Conservation (phyloP, 1,140 invertebrate species). For the Subanguina moxae region DNA sequence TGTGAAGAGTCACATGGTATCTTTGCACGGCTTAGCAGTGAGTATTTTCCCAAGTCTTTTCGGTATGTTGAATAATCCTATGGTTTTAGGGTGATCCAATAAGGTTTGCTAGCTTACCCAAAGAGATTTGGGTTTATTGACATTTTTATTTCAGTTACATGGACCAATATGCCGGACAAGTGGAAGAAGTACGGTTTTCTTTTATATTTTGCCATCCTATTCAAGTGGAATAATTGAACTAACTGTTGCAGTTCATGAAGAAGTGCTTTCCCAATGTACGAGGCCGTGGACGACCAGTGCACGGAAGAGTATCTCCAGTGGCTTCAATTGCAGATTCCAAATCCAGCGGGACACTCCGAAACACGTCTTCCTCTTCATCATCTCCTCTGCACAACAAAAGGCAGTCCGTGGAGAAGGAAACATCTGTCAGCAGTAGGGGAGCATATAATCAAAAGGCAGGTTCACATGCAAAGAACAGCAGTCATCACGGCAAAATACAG, state of each 20-base stretch:
- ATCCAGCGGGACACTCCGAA: not conserved
- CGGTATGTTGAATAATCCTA: not conserved
- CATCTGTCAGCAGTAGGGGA: not conserved
- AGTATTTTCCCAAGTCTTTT: not conserved
- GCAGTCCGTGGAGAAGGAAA: not conserved
- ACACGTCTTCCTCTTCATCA: not conserved
- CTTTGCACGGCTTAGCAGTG: constrained; percentile 42
- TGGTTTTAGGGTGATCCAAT: constrained; percentile 44
- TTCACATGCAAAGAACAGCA: not conserved
- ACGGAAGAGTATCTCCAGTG: constrained; percentile 59
- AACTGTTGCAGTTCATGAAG: constrained; percentile 35
- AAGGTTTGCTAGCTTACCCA: constrained; percentile 47
- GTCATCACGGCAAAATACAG: too few relatives aligned
- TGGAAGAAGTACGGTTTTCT: not conserved
- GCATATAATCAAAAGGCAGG: not conserved
- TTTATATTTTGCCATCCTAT: not conserved
- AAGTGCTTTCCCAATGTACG: constrained; percentile 49
- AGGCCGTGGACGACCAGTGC: constrained; percentile 47
- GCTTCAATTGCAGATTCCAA: constrained; percentile 2
- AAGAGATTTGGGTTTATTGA: constrained; percentile 19
- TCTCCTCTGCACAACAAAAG: not conserved
- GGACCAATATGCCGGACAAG: too few relatives aligned
- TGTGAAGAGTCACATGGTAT: constrained; percentile 51
- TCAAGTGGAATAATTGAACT: not conserved
- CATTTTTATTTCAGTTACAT: not conserved